Evolutionary conservation across 2,888 invertebrate genomes (phyloP).

Genomic region (Chironomus riparius): DNA sequence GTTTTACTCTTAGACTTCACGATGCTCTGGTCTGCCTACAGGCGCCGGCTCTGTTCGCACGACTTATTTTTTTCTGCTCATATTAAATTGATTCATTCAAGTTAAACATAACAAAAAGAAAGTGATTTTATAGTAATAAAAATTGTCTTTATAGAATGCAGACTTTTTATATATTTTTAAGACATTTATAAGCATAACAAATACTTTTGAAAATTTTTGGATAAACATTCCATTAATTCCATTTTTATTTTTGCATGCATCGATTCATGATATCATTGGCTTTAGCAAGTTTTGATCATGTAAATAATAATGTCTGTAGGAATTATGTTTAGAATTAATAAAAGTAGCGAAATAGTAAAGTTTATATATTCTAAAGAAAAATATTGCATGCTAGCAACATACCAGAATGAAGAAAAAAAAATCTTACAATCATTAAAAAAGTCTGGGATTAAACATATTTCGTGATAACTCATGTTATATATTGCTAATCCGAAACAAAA

Average conservation of each 20-base stretch:
- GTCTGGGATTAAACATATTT: constrained; percentile 26
- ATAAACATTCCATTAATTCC: no score
- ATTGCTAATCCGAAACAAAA: constrained; percentile 22
- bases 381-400: constrained; percentile 12
- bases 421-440: constrained; percentile 23
- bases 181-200: no score
- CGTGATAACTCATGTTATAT: constrained; percentile 23
- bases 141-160: background rate
- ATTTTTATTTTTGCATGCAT: no score
- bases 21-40: background rate
- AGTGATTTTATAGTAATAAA: background rate
- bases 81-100: background rate
- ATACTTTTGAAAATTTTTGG: no score
- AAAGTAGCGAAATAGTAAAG: no score
- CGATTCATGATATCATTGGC: no score
- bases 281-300: no score
- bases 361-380: background rate
- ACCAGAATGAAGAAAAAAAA: constrained; percentile 10
- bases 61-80: background rate
- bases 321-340: no score
- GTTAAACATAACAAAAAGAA: background rate
- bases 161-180: no score
- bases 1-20: constrained; percentile 11
- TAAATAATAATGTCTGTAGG: no score
- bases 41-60: constrained; percentile 23